Evolutionary conservation across 2,888 invertebrate genomes (phyloP).

Genomic region (Drosophila anceps): DNA sequence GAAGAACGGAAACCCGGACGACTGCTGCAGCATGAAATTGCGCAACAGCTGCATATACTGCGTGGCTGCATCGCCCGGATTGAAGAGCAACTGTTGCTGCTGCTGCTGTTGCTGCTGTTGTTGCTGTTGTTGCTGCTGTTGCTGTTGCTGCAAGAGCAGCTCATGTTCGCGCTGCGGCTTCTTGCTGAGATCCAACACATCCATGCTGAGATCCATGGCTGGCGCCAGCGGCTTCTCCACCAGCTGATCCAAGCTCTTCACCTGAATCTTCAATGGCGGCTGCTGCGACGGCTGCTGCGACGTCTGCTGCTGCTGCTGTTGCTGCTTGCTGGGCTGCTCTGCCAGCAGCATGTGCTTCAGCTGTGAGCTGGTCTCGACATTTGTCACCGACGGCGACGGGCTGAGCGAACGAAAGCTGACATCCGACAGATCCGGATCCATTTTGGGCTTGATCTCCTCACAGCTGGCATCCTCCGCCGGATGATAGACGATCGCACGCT

Average conservation of each 20-base stretch:
- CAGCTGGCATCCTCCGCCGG: conserved; percentile 94
- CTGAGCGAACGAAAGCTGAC: conserved; percentile 51
- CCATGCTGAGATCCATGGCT: conserved; percentile 91
- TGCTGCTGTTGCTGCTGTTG: conserved; percentile 83
- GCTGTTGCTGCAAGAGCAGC: conserved; percentile 84
- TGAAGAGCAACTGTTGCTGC: conserved; percentile 89
- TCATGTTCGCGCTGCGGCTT: conserved; percentile 86
- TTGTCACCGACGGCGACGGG: conserved; percentile 53
- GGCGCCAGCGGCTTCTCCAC: conserved; percentile 84
- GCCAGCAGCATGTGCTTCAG: conserved; percentile 86
- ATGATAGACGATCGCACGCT: conserved; percentile 94
- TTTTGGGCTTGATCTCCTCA: conserved; percentile 86
- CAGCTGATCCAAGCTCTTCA: conserved; percentile 88
- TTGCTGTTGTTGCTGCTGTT: conserved; percentile 71
- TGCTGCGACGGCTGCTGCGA: conserved; percentile 85
- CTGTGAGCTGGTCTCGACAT: conserved; percentile 82
- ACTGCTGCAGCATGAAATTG: conserved; percentile 87
- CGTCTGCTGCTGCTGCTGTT: conserved; percentile 82
- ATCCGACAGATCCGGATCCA: conserved; percentile 61
- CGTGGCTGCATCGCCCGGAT: conserved; percentile 77
- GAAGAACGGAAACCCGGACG: conserved; percentile 88
- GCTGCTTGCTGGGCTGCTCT: conserved; percentile 38
- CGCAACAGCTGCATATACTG: conserved; percentile 88
- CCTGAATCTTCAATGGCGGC: conserved; percentile 87
- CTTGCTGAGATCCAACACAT: conserved; percentile 93